These are phyloP conservation scores for Andrena trimmerana DNA, from an alignment of 2,888 invertebrate species.

Conservation along the genomic window DNA sequence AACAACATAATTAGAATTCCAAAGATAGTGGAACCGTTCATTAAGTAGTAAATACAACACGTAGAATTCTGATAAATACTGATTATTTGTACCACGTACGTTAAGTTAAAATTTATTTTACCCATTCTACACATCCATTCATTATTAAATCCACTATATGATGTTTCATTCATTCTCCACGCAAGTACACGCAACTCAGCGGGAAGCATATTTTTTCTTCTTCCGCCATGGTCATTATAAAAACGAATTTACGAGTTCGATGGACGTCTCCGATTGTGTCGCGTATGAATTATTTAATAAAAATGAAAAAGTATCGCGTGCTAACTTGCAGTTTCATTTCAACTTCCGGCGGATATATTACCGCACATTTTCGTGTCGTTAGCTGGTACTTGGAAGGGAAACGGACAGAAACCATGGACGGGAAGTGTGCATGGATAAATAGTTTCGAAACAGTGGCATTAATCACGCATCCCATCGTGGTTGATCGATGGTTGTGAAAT, in stretches of 20 bases:
- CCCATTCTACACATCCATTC: not conserved
- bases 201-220: not conserved
- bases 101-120: not conserved
- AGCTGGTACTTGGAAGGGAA: slow-evolving; percentile 27
- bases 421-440: slow-evolving; percentile 5
- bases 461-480: slow-evolving; percentile 9
- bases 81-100: not conserved
- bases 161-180: not conserved
- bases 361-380: slow-evolving; percentile 45
- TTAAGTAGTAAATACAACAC: not conserved
- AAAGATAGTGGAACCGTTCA: too few species aligned
- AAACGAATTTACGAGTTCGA: slow-evolving; percentile 64
- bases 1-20: too few species aligned
- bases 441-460: slow-evolving; percentile 26
- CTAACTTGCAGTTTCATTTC: slow-evolving; percentile 39
- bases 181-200: slow-evolving; percentile 29
- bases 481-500: slow-evolving; percentile 36
- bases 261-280: slow-evolving; percentile 38
- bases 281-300: slow-evolving; percentile 52
- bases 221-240: slow-evolving; percentile 34
- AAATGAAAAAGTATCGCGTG: slow-evolving; percentile 58
- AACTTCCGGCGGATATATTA: slow-evolving; percentile 38
- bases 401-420: not conserved
- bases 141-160: not conserved
- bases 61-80: not conserved